phyloP scores from a whole-genome alignment of 2,113 vertebrate genomes.

The Eonycteris spelaea region DNA sequence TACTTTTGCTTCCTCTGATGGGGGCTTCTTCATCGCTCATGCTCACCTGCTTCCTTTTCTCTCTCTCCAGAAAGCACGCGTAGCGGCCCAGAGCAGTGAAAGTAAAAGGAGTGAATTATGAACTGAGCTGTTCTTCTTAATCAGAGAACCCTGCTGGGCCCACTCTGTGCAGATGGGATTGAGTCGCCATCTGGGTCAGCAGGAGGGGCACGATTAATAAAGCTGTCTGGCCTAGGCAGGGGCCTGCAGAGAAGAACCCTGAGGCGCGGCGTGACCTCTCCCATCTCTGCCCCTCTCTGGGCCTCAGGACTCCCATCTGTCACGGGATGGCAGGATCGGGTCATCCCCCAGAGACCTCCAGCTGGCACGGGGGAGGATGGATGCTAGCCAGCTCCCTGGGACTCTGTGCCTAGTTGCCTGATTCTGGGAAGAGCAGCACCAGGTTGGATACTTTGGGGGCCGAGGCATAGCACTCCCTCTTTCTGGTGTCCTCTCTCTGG shows the following conservation, averaged over 20 bases:
- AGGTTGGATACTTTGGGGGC: neutral
- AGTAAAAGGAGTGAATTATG: slow-evolving; percentile 47
- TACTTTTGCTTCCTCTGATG: neutral
- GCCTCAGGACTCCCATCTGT: slow-evolving; percentile 66
- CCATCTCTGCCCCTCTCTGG: neutral
- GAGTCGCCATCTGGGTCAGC: slow-evolving; percentile 27
- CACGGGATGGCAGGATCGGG: neutral
- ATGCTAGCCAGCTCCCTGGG: neutral
- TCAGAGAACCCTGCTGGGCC: neutral
- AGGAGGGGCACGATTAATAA: slow-evolving; percentile 44
- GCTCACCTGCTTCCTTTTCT: neutral
- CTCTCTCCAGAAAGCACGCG: neutral
- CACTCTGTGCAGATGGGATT: neutral
- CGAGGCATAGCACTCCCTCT: accelerated
- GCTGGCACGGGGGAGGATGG: neutral
- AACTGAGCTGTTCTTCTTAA: slow-evolving; percentile 15
- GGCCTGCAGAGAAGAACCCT: neutral
- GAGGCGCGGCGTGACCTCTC: neutral
- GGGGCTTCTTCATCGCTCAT: too few relatives aligned
- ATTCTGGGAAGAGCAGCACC: neutral
- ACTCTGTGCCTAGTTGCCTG: neutral
- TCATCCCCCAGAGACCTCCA: neutral
- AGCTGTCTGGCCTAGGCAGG: slow-evolving; percentile 39
- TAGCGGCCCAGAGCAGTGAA: neutral
- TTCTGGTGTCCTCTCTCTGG: too few relatives aligned